Evolutionary conservation across 2,113 vertebrate species (phyloP), one percentile per base, ranked within the genome.

Genomic region (Sylvilagus bachmani): DNA sequence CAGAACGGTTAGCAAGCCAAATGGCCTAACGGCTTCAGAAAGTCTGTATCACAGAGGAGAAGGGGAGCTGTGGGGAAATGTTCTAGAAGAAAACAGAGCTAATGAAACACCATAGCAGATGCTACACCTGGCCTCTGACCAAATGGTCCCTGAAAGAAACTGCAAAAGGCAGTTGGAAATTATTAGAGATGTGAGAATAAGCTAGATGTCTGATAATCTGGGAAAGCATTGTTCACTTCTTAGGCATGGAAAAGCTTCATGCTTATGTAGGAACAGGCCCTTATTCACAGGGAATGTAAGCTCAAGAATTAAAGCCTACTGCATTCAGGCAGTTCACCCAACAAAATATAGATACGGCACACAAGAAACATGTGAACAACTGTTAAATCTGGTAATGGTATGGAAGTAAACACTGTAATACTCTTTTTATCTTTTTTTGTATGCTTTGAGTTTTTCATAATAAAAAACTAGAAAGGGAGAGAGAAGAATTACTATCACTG

Each of bases 271-370:
- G 16, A 77, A 51, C 27, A 10, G 2, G 51, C 55, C 53, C 74
- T 62, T 61, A 49, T 38, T 75, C 79, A 24, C 19, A 73, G 22
- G 22, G 51, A 88, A 82, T 13, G 67, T 24, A 84, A 22, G 4
- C 61, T 64, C 24, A 92, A 31, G 5, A 19, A 17, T 0, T 51
- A 92, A 58, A 49, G 10, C 58, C 44, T 86, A 6, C 92, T 73
- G 67, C 62, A 91, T 87, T 90, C 53, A 70, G 89, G 83, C n/a
- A 69, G n/a, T 44, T 90, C 55, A 88, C 27, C 51, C 82, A 89
- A 69, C 33, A 83, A 93, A 90, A 85, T 11, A 3, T 27, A 81
- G 33, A 69, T 8, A 70, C 22, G 67, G 14, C 36, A 89, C 53
- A 61, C 38, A 82, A 25, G 27, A 25, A 27, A 92, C 90, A 86